Conservation (phyloP, 2,888 invertebrate genomes). For the Hyposoter dolosus region DNA sequence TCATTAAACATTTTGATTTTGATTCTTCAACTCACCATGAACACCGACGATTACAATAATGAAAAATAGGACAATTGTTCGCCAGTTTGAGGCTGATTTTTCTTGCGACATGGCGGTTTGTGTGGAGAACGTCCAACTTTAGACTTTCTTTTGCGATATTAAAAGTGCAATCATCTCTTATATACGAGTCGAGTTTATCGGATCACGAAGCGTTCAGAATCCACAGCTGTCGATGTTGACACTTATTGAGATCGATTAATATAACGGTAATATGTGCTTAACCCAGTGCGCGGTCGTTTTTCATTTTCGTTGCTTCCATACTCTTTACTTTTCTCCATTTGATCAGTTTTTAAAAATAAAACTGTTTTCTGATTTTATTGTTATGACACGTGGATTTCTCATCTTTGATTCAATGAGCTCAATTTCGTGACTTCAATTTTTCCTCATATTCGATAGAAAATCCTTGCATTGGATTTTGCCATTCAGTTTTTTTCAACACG, state of each 20-base stretch:
- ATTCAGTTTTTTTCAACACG: not conserved
- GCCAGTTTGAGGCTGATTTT: conserved; percentile 17
- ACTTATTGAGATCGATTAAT: conserved; percentile 30
- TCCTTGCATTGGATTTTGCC: not conserved
- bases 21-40: conserved; percentile 25
- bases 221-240: conserved; percentile 55
- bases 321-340: not conserved
- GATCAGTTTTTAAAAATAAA: not conserved
- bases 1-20: not conserved
- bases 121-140: conserved; percentile 6
- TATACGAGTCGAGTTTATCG: conserved; percentile 35
- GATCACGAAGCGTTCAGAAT: not conserved
- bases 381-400: not conserved
- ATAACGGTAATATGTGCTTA: conserved; percentile 6
- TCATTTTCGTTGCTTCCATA: not conserved
- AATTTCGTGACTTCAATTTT: too few species aligned
- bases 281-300: conserved; percentile 3
- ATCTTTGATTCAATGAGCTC: not conserved
- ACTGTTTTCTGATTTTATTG: not conserved
- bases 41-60: conserved; percentile 18
- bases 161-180: conserved; percentile 46
- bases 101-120: conserved; percentile 27
- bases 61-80: not conserved
- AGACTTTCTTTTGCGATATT: conserved; percentile 17
- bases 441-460: too few species aligned